Evolutionary conservation across 2,113 vertebrate genomes (phyloP), one percentile per base, ranked within the genome.

Genomic region (Stegostoma tigrinum): DNA sequence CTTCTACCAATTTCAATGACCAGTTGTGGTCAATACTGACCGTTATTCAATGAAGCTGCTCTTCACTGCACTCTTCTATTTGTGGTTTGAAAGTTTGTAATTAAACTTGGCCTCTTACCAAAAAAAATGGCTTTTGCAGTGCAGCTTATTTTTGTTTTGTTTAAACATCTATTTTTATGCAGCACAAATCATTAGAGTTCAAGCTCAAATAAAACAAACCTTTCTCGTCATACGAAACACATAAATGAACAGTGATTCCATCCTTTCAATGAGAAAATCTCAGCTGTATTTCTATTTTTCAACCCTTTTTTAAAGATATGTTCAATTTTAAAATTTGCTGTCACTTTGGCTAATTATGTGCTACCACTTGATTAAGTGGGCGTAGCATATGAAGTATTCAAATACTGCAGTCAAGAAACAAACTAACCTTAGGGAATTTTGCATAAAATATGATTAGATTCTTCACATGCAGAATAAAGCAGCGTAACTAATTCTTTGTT

Each of bases 61-160:
- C 68, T 70, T 34, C 68, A 72, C 94, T 68, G 75, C 94, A 95
- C 48, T 72, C 94, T 68, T 95, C 42, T 34, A 95, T 72, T 72
- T 95, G 94, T 95, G 94, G 67, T 95, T 95, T 48, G 42, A 48
- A 95, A 95, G 68, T 72, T 70, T 30, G 67, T 95, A 95, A 95
- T 95, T 95, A 95, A 95, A 95, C 94, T 95, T 95, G 67, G 94
- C 42, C 42, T 52, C 68, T 34, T 52, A 34, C 68, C 67, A 70
- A 95, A 93, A 61, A 61, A 70, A 72, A 21, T 95, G 21, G 42
- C 67, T 45, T 95, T 75, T 34, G 45, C 17, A 72, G 70, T 52
- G 10, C 68, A 52, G 23, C 48, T 70, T 94, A 70, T 70, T 72
- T 75, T 95, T 24, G 30, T 61, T 61, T 12, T 61, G 55, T 61